A percentile compares a stretch with the other conserved stretches of the same genome.
These are phyloP conservation scores for Rhincodon typus DNA, from an alignment of 2,797 vertebrate genomes.

Conservation along the genomic window DNA sequence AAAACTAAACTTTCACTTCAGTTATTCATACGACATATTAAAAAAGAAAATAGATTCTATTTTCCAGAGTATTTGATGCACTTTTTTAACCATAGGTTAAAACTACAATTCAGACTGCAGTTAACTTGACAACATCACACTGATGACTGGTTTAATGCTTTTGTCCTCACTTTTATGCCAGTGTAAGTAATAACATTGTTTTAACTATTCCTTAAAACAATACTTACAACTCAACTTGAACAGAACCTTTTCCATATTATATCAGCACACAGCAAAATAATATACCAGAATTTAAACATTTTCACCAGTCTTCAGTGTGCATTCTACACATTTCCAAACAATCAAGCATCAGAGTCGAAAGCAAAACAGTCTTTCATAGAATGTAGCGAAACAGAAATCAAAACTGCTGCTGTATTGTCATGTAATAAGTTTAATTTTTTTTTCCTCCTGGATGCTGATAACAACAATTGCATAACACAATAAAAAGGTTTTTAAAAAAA, in stretches of 20 bases:
- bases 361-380: neutral
- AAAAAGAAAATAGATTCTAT: neutral
- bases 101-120: neutral
- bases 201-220: neutral
- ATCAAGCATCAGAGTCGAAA: neutral
- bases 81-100: neutral
- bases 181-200: neutral
- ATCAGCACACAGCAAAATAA: neutral
- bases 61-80: neutral
- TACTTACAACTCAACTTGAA: neutral
- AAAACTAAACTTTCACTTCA: neutral
- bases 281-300: neutral
- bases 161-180: neutral
- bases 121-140: neutral
- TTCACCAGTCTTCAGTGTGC: neutral
- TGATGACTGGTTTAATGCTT: neutral
- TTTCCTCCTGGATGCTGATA: neutral
- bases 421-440: neutral
- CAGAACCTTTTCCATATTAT: neutral
- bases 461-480: no score
- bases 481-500: no score
- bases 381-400: neutral
- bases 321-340: neutral
- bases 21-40: neutral
- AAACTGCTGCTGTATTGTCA: neutral